Base-by-base conservation (phyloP, 2,113 vertebrate genomes). In the Octodon degus region DNA sequence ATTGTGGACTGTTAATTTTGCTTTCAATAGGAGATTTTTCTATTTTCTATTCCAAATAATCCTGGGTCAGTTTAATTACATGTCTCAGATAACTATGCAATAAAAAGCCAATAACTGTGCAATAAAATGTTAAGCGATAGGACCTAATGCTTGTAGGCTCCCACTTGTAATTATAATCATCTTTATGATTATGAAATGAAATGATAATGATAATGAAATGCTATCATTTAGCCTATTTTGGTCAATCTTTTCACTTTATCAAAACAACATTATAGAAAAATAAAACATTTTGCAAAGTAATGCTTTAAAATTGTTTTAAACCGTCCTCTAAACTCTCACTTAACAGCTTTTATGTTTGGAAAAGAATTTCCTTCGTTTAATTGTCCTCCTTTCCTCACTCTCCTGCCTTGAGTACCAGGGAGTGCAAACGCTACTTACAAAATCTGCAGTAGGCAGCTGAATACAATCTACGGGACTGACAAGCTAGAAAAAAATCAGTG, bases 191-290 rank as follows among this genome's bases (percentile, higher is more conserved):
- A 7, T 60, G 20, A 92, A 92, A 92, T 58, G 24, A 43, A 43
- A 43, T 43, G 43, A 43, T 43, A 43, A 43, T 43, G 63, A 58
- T 34, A 63, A 7, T 60, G 20, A 92, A 92, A 92, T 58, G 24
- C 27, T 96, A 89, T 74, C 32, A 94, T 83, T 93, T 91, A 63
- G 27, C 89, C 40, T 82, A 79, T n/a, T 72, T 96, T 16, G n/a
- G 25, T 62, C 25, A 88, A 20, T 81, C 27, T 83, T 85, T 96
- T 91, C 32, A 81, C 22, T 95, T 95, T 84, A 83, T 95, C 20
- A 68, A 79, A 92, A 60, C 12, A 91, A 47, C 13, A 24, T 60
- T 87, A 53, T 16, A 22, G 50, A n/a, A 86, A 91, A 97, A 86
- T 63, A 95, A 90, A 94, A 37, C 1, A 63, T 67, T 94, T 84